phyloP scores from a whole-genome alignment of 2,113 vertebrate species.

The Falcunculus frontatus region DNA sequence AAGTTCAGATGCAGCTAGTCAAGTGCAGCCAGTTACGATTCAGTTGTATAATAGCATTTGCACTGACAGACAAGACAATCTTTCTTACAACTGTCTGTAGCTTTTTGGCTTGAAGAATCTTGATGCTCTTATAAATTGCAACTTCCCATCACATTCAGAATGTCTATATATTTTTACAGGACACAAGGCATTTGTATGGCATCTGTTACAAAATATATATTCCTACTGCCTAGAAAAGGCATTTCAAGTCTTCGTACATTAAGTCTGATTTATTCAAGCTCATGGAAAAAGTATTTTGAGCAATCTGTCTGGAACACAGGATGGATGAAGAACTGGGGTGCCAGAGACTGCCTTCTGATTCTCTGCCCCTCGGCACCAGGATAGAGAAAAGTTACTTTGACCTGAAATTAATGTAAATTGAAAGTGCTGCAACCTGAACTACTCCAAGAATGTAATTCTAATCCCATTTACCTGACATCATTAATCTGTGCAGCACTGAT shows the following conservation, averaged over 20 bases:
- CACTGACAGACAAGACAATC: slow-evolving; percentile 65
- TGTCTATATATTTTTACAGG: slow-evolving; percentile 65
- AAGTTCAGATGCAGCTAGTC: slow-evolving; percentile 50
- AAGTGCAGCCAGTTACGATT: slow-evolving; percentile 62
- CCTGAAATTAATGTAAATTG: slow-evolving; percentile 18
- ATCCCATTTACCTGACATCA: slow-evolving; percentile 17
- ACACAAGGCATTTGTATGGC: slow-evolving; percentile 59
- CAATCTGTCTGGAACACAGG: slow-evolving; percentile 16
- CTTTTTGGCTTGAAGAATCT: slow-evolving; percentile 58
- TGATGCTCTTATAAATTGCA: slow-evolving; percentile 59
- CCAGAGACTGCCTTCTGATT: background rate
- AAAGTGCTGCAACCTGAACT: background rate
- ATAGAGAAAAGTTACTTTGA: background rate
- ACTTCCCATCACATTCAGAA: slow-evolving; percentile 56
- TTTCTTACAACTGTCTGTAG: slow-evolving; percentile 59
- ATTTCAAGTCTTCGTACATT: slow-evolving; percentile 55
- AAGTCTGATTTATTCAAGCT: slow-evolving; percentile 54
- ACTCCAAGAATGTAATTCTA: background rate
- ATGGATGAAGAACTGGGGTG: background rate
- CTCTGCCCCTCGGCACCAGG: background rate
- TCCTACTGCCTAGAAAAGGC: slow-evolving; percentile 28
- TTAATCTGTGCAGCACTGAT: background rate
- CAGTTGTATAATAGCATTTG: slow-evolving; percentile 53
- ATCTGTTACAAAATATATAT: slow-evolving; percentile 62
- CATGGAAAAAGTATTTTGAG: slow-evolving; percentile 20